Evolutionary conservation across 2,113 vertebrate species (phyloP).

Genomic region (Bos javanicus): DNA sequence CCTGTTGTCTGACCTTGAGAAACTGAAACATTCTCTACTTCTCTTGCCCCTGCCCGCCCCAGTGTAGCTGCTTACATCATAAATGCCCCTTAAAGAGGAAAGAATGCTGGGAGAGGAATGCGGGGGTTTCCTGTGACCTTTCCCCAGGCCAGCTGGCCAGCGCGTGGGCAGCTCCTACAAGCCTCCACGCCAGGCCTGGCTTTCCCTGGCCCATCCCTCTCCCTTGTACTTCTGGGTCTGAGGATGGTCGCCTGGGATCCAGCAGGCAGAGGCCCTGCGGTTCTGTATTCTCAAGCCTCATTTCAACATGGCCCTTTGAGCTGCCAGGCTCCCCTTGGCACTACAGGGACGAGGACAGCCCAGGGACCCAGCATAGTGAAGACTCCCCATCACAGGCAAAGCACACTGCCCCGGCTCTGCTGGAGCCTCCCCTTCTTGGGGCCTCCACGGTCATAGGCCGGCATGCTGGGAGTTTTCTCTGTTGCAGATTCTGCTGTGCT

Average conservation of each 20-base stretch:
- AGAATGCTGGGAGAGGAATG: background rate
- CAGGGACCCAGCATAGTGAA: background rate
- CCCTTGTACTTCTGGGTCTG: background rate
- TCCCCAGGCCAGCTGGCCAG: background rate
- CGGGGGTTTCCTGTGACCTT: background rate
- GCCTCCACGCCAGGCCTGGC: background rate
- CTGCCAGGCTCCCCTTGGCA: background rate
- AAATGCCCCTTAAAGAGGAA: background rate
- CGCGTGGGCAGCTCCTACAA: background rate
- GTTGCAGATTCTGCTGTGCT: background rate
- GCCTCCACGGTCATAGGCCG: accelerated
- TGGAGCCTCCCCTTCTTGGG: background rate
- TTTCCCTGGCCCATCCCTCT: background rate
- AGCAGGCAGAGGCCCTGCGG: background rate
- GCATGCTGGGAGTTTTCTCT: background rate
- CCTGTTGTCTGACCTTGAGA: background rate
- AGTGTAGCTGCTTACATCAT: background rate
- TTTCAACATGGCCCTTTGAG: background rate
- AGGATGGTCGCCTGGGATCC: background rate
- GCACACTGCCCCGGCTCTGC: background rate
- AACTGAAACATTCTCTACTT: background rate
- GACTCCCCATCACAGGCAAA: background rate
- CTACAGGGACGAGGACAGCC: background rate
- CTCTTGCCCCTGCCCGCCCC: background rate
- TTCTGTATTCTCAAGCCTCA: background rate